phyloP scores from a whole-genome alignment of 2,113 vertebrate species.

The Rhabdornis inornatus region DNA sequence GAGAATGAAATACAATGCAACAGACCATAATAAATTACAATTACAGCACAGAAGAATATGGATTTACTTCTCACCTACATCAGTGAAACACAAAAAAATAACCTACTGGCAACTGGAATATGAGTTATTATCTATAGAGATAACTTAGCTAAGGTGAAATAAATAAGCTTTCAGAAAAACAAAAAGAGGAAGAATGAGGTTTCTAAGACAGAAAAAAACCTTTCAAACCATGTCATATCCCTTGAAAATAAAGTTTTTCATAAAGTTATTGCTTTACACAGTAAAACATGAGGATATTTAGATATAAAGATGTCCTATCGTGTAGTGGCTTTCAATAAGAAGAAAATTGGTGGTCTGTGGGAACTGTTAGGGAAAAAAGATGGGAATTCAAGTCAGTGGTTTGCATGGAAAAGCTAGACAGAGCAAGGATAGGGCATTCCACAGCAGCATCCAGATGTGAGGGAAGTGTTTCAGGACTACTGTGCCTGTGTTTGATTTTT shows the following conservation, averaged over 20 bases:
- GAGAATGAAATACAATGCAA: neutral
- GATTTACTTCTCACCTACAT: conserved; percentile 6
- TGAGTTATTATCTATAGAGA: conserved; percentile 10
- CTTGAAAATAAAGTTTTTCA: neutral
- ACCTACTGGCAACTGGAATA: neutral
- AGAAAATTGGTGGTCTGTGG: neutral
- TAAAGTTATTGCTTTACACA: neutral
- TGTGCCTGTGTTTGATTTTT: neutral
- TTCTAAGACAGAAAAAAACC: neutral
- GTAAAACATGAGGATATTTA: neutral
- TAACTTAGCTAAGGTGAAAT: conserved; percentile 34
- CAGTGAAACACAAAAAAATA: conserved; percentile 9
- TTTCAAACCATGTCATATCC: neutral
- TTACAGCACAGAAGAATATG: neutral
- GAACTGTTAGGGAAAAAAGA: neutral
- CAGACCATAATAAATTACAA: neutral
- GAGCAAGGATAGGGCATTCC: neutral
- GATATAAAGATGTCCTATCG: neutral
- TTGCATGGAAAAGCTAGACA: neutral
- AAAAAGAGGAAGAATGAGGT: neutral
- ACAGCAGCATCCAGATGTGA: neutral
- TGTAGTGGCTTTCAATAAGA: neutral
- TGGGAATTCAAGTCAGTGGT: neutral
- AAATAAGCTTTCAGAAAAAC: conserved; percentile 4
- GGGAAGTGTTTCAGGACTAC: neutral